Evolutionary conservation across 1,140 invertebrate species (phyloP), one percentile per base, ranked within the genome.

Genomic region (Diachasma alloeum): DNA sequence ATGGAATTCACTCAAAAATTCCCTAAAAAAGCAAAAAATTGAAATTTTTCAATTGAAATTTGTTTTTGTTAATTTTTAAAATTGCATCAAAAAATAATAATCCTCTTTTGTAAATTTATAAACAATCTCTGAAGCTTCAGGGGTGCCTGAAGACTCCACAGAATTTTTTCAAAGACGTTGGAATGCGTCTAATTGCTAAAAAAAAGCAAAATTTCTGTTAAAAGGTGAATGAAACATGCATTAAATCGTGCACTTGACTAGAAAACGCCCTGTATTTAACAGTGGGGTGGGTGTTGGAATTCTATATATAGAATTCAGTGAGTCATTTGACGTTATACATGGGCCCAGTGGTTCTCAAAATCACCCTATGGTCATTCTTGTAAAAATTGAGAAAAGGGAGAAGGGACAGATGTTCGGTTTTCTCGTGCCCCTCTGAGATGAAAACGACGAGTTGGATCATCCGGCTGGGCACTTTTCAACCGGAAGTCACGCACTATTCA

Each of bases 261-360:
- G 59, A 63, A 31, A 63, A 63, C 59, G 59, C 59, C 59, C 59
- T 26, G 59, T 4, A 2, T 63, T 63, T 63, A 63, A 63, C 59
- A 63, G 19, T 63, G 59, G 59, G 59, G 59, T 63, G 59, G 59
- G 59, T 63, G 59, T 63, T 26, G 59, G 59, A 63, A 63, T 63
- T 63, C 59, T 63, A 63, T 63, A 63, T 63, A 63, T 63, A 63
- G 59, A 2, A 63, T 63, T 63, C 24, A 4, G 59, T 63, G 59
- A 63, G 59, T 63, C 59, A 63, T 63, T 63, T 63, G 19, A 63
- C 19, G 59, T 63, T 63, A 31, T 63, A 63, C 59, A 31, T 63
- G 59, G 31, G 11, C 10, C 15, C 59, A 63, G 59, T 24, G 59
- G 24, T 31, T 63, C 59, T 63, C 59, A 63, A 63, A 56, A 56